phyloP scores from a whole-genome alignment of 2,113 vertebrate species.

The Perognathus longimembris region DNA sequence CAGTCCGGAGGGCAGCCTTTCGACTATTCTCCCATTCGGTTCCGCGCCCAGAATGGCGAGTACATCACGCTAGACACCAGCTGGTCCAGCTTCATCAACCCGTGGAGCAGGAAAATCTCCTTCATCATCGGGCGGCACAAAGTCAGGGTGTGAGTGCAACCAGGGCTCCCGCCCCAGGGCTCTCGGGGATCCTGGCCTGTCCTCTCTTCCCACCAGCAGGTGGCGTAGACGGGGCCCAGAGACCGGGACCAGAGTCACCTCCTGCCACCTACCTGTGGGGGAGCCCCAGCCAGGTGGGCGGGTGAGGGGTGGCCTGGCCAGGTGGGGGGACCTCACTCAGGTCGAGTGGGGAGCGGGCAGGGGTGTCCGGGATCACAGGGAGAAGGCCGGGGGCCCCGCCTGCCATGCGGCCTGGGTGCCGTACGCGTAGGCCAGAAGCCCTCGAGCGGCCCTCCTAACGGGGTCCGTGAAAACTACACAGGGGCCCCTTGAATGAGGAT shows the following conservation, averaged over 20 bases:
- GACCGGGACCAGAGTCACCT: neutral
- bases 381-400: neutral
- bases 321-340: neutral
- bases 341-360: fast-evolving
- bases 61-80: constrained; percentile 96
- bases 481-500: constrained; percentile 97
- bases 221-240: no score
- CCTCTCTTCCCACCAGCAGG: neutral
- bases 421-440: neutral
- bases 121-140: constrained; percentile 97
- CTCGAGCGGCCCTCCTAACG: neutral
- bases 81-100: constrained; percentile 98
- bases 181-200: neutral
- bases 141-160: constrained; percentile 94
- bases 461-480: constrained; percentile 69
- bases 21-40: constrained; percentile 95
- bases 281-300: neutral
- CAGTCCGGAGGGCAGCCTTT: constrained; percentile 95
- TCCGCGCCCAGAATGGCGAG: constrained; percentile 94
- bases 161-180: fast-evolving
- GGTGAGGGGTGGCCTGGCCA: neutral
- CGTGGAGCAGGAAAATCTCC: constrained; percentile 97
- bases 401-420: no score
- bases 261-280: neutral
- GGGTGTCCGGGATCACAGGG: neutral